These are phyloP conservation scores for Opisthograptis luteolata DNA, from an alignment of 2,888 invertebrate genomes.

Conservation along the genomic window DNA sequence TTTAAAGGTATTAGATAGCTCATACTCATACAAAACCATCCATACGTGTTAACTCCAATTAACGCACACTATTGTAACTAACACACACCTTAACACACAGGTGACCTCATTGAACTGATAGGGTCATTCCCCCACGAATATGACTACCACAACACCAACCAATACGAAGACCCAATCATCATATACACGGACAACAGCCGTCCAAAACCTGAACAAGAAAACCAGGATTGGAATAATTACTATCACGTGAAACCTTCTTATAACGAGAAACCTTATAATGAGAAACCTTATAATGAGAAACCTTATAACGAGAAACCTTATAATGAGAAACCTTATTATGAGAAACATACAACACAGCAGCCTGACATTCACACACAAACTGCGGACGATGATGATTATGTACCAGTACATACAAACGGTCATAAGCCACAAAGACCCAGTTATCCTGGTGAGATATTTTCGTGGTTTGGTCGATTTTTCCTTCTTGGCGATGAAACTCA, in stretches of 20 bases:
- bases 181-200: constrained; percentile 74
- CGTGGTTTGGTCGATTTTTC: constrained; percentile 32
- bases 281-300: constrained; percentile 35
- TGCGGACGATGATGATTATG: constrained; percentile 76
- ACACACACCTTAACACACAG: constrained; percentile 60
- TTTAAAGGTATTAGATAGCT: no score
- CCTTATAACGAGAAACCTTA: constrained; percentile 51
- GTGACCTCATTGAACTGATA: constrained; percentile 80
- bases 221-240: constrained; percentile 56
- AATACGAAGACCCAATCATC: constrained; percentile 77
- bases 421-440: constrained; percentile 70
- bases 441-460: constrained; percentile 72
- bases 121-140: constrained; percentile 80
- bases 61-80: constrained; percentile 33
- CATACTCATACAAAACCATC: constrained; percentile 4
- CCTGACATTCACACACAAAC: constrained; percentile 35
- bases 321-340: constrained; percentile 36
- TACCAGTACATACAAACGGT: constrained; percentile 57
- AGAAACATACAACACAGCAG: constrained; percentile 9
- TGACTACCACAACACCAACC: constrained; percentile 70
- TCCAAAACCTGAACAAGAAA: constrained; percentile 57
- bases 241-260: constrained; percentile 81
- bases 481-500: constrained; percentile 45
- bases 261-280: constrained; percentile 57
- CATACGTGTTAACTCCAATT: constrained; percentile 1